Evolutionary conservation across 2,888 invertebrate species (phyloP), one percentile per base, ranked within the genome.

Genomic region (Tinea trinotella): DNA sequence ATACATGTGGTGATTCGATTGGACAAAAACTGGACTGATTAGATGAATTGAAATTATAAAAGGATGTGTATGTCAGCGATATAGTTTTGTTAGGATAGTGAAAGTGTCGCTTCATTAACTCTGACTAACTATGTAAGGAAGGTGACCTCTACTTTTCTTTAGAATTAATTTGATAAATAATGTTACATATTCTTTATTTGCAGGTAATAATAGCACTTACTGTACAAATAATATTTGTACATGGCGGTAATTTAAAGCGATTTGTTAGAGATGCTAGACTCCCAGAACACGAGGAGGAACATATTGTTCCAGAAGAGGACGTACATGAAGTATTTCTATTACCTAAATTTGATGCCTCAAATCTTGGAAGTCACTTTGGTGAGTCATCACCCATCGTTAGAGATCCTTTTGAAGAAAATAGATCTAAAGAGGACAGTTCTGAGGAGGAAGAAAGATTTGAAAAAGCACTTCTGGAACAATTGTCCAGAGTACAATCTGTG

Each of bases 361-460:
- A 15, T 15, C 9, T 15, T 17, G 4, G 17, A 44, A 17, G 18
- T 17, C 10, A 7, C 17, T 19, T 46, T 19, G 46, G 19, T 19
- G 46, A 19, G 17, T 19, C 46, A 46, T n/a, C 19, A 19, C 46
- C 17, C 15, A 10, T 46, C n/a, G 6, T 12, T 17, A 40, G 17
- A 40, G 7, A 12, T n/a, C 6, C 7, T 40, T 40, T 7, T 13
- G 40, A 40, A 40, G 40, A 40, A 30, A 30, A 30, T 30, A 30
- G 30, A 30, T 30, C 30, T 1, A n/a, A 30, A 7, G 40, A 40
- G 6, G 15, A 40, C 12, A 40, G 40, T 13, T 40, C 40, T 40
- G 40, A 40, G 10, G 19, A 46, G 10, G 46, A 46, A 46, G 46
- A 46, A 9, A 46, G 12, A 10, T n/a, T 46, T 17, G 46, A 46